Evolutionary conservation across 2,113 vertebrate species (phyloP), one percentile per base, ranked within the genome.

Genomic region (Myocastor coypus): DNA sequence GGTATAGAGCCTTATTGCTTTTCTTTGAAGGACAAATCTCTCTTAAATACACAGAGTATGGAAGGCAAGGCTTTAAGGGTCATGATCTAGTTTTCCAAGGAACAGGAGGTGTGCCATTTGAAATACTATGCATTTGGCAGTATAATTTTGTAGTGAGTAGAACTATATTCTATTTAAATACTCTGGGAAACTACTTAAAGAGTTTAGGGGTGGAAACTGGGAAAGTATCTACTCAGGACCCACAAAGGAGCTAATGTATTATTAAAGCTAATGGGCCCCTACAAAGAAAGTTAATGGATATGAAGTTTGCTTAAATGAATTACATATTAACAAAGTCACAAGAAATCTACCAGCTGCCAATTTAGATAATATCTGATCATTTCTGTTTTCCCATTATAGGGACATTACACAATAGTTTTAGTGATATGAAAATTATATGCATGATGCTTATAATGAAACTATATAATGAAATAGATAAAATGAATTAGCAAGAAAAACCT

Each of bases 251-350:
- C 98, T 98, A 97, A 98, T 98, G 98, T 94, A 98, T 98, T 99
- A 99, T 99, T 99, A 98, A 99, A 98, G 98, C 98, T 99, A 99
- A 99, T 99, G 98, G 98, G 98, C 98, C 98, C 98, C 98, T 98
- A 98, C 98, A 97, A 98, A 98, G 98, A 98, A 98, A 98, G 98
- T 98, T 99, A 99, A 99, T 98, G 98, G 98, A 98, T 98, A 98
- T 98, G 98, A 98, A 98, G 98, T 98, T 98, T 99, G 98, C 98
- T 98, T 98, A 98, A 99, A 99, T 98, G 98, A 98, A 99, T 99
- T 98, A 98, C 98, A 97, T 98, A 99, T 99, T 98, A 99, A 98
- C 98, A 97, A 97, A 97, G 98, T 98, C 63, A 89, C 98, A 97
- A 98, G 98, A 98, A 98, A 98, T 98, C 98, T 97, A 81, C 93